These are phyloP conservation scores for Hormiphora californensis DNA, from an alignment of 37 sponge, comb jelly and placozoan species.

Conservation along the genomic window DNA sequence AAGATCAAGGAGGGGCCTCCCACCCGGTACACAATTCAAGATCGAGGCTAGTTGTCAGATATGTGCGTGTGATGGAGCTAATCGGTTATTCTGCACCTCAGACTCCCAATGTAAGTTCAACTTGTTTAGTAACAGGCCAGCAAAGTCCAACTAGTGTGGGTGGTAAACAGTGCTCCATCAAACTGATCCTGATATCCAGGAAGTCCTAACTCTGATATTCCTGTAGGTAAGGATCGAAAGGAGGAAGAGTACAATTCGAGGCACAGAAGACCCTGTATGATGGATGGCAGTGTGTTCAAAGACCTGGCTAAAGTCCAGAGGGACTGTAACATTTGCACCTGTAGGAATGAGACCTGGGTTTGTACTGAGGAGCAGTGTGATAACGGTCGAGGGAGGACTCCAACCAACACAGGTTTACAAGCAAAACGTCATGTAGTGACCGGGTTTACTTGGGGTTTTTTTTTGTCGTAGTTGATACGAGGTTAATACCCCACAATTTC, in stretches of 20 bases:
- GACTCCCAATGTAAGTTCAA: slow-evolving; percentile 24
- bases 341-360: not conserved
- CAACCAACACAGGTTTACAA: too few species aligned
- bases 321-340: slow-evolving; percentile 42
- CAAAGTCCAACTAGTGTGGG: too few species aligned
- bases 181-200: too few species aligned
- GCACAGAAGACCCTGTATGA: not conserved
- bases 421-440: too few species aligned
- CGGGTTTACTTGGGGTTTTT: too few species aligned
- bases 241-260: too few species aligned
- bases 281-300: not conserved
- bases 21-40: not conserved
- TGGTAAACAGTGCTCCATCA: too few species aligned
- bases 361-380: not conserved
- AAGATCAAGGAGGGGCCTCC: too few species aligned
- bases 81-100: not conserved
- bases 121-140: not conserved
- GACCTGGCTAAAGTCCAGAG: not conserved
- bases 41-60: not conserved
- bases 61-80: slow-evolving; percentile 31
- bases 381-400: too few species aligned
- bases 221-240: not conserved
- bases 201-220: too few species aligned
- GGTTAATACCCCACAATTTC: too few species aligned
- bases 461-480: too few species aligned